Conservation (phyloP, 2,113 vertebrate species). For the Sinocyclocheilus rhinocerous region DNA sequence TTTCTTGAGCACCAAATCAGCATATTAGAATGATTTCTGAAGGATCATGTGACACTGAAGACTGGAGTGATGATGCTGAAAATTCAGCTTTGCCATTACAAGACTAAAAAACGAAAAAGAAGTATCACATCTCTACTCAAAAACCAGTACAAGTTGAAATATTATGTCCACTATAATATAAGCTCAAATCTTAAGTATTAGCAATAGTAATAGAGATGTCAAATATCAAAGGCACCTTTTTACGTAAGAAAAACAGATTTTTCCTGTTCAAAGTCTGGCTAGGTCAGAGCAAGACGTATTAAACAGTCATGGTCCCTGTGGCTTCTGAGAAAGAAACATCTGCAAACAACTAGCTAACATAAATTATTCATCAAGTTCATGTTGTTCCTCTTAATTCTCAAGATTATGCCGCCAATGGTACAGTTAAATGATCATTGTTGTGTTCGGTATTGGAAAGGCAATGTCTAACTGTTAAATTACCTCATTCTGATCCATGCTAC, state of each 20-base stretch:
- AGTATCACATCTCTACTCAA: no score
- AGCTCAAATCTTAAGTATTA: background rate
- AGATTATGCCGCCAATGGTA: background rate
- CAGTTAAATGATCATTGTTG: conserved; percentile 10
- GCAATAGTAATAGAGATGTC: no score
- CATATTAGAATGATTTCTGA: no score
- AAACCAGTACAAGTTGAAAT: background rate
- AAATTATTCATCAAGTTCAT: conserved; percentile 45
- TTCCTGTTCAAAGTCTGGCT: background rate
- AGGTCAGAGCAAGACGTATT: background rate
- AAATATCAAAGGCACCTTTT: background rate
- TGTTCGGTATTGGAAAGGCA: background rate
- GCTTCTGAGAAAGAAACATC: conserved; percentile 22
- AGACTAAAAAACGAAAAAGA: no score
- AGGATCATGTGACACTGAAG: no score
- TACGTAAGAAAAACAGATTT: background rate
- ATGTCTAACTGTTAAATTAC: conserved; percentile 7
- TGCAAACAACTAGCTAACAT: conserved; percentile 38
- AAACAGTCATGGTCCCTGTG: conserved; percentile 1
- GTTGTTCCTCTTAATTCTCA: conserved; percentile 37
- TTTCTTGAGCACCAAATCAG: no score
- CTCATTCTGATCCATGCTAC: background rate
- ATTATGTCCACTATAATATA: background rate
- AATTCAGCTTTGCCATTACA: background rate
- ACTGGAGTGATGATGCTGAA: background rate